A percentile compares a stretch with the other conserved stretches of the same genome.
phyloP scores from a whole-genome alignment of 2,888 invertebrate genomes.

The Geophilus truncorum region DNA sequence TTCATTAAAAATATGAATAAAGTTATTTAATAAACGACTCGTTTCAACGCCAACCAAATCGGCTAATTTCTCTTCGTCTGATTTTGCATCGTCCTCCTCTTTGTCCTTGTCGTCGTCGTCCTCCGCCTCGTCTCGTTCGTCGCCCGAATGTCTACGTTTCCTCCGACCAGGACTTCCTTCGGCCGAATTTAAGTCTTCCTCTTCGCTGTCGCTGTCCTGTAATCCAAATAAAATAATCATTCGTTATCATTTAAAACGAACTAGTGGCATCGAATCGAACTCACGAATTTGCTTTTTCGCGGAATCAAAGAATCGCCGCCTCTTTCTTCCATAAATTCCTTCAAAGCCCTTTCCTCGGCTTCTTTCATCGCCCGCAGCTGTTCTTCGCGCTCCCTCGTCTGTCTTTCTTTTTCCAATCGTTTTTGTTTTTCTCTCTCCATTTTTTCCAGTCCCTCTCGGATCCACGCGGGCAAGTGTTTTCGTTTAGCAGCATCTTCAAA shows the following conservation, averaged over 20 bases:
- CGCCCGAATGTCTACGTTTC: conserved; percentile 42
- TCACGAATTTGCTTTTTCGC: conserved; percentile 58
- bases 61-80: conserved; percentile 47
- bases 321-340: conserved; percentile 46
- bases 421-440: conserved; percentile 91
- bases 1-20: not conserved
- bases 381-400: conserved; percentile 60
- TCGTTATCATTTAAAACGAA: not conserved
- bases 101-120: conserved; percentile 36
- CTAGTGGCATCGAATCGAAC: conserved; percentile 41
- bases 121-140: conserved; percentile 37
- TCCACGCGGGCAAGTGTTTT: conserved; percentile 93
- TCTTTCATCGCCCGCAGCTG: conserved; percentile 43
- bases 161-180: conserved; percentile 17
- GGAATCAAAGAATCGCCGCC: conserved; percentile 53
- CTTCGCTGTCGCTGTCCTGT: conserved; percentile 48
- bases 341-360: conserved; percentile 39
- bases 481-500: conserved; percentile 74
- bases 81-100: conserved; percentile 40
- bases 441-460: conserved; percentile 92
- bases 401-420: conserved; percentile 73
- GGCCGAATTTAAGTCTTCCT: conserved; percentile 47
- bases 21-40: no score
- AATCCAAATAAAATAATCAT: not conserved
- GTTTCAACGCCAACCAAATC: no score